Evolutionary conservation across 2,888 invertebrate species (phyloP).

Genomic region (Zele albiditarsus): DNA sequence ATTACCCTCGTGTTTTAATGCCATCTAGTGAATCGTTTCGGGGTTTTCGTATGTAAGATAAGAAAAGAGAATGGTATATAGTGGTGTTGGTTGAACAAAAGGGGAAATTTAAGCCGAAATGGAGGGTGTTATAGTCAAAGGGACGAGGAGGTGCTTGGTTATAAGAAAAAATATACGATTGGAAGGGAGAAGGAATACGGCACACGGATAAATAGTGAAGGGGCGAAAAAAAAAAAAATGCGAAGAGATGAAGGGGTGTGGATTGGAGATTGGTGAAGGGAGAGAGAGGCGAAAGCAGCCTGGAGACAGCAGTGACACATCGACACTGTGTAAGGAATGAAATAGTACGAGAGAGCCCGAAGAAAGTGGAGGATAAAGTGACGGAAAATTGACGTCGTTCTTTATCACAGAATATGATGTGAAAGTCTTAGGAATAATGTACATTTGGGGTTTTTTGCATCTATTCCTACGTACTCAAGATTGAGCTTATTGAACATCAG

Average conservation of each 20-base stretch:
- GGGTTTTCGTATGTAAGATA: slow-evolving; percentile 23
- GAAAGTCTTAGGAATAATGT: slow-evolving; percentile 40
- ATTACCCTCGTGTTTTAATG: slow-evolving; percentile 29
- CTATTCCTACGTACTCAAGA: not conserved
- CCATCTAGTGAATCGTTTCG: slow-evolving; percentile 18
- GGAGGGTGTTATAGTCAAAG: not conserved
- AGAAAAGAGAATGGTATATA: slow-evolving; percentile 8
- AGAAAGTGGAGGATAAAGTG: slow-evolving; percentile 49
- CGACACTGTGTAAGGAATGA: slow-evolving; percentile 52
- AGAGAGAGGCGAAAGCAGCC: slow-evolving; percentile 16
- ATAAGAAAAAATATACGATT: not conserved
- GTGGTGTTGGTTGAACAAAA: slow-evolving; percentile 9
- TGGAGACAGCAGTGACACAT: slow-evolving; percentile 48
- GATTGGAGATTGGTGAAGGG: slow-evolving; percentile 29
- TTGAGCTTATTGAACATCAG: not conserved
- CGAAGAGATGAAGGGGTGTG: slow-evolving; percentile 2
- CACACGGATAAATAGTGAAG: not conserved
- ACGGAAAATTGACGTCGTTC: slow-evolving; percentile 61
- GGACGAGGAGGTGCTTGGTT: slow-evolving; percentile 19
- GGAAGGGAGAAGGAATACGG: not conserved
- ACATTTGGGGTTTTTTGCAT: slow-evolving; percentile 10
- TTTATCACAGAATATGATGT: slow-evolving; percentile 57
- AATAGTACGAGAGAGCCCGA: slow-evolving; percentile 49
- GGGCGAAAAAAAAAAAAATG: not conserved
- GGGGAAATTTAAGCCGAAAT: not conserved